Conservation (phyloP, 2,113 vertebrate genomes). For the Megaceryle torquata region DNA sequence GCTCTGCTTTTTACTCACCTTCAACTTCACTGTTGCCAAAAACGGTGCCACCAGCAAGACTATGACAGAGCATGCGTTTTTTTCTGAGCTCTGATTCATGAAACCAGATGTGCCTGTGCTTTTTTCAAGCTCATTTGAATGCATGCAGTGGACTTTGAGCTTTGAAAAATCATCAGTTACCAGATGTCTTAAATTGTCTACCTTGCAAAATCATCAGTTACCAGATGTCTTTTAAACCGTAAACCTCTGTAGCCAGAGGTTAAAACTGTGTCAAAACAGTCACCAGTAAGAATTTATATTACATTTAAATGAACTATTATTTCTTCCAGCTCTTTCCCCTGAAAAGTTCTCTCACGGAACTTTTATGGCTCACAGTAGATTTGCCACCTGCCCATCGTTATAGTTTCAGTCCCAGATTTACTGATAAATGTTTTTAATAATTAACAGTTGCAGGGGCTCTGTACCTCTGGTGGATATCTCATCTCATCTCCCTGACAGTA, state of each 20-base stretch:
- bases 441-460: background rate
- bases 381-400: fast-evolving
- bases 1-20: background rate
- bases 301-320: background rate
- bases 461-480: background rate
- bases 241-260: constrained; percentile 16
- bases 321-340: background rate
- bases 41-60: background rate
- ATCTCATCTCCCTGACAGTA: background rate
- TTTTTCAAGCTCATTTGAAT: constrained; percentile 55
- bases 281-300: background rate
- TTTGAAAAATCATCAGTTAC: constrained; percentile 31
- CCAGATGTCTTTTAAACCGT: constrained; percentile 36
- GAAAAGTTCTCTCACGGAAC: background rate
- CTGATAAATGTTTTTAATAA: constrained; percentile 35
- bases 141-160: background rate
- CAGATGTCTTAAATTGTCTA: constrained; percentile 34
- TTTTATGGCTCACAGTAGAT: background rate
- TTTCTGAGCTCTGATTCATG: background rate
- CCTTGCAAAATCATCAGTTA: background rate
- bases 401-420: background rate
- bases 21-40: background rate
- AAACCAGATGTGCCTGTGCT: constrained; percentile 15
- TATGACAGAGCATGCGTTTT: background rate
- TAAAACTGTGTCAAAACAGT: constrained; percentile 19